Evolutionary conservation across 2,888 invertebrate genomes (phyloP).

Genomic region (Andrena haemorrhoa): DNA sequence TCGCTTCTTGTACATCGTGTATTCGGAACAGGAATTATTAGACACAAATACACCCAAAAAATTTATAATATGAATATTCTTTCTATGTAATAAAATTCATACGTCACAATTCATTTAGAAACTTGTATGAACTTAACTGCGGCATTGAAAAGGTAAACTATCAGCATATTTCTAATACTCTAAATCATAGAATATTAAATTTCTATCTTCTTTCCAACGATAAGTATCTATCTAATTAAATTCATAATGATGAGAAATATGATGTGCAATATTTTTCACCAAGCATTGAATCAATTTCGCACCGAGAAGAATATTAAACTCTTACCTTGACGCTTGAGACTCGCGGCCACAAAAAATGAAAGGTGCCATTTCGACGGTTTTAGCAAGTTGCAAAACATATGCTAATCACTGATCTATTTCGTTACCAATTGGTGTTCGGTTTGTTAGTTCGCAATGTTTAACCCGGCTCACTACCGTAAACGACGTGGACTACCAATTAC

Average conservation of each 20-base stretch:
- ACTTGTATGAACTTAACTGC: no score
- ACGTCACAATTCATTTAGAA: no score
- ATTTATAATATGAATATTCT: no score
- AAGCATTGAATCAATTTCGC: background rate
- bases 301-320: background rate
- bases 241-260: background rate
- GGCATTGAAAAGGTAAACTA: no score
- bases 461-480: background rate
- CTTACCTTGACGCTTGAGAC: background rate
- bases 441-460: conserved; percentile 24
- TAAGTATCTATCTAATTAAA: background rate
- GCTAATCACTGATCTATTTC: conserved; percentile 6
- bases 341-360: background rate
- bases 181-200: no score
- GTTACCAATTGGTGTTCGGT: background rate
- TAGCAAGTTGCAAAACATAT: conserved; percentile 5
- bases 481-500: background rate
- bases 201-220: no score
- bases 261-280: no score
- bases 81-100: no score
- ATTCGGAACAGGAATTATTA: no score
- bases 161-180: no score
- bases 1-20: no score
- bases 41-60: no score
- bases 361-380: background rate